These are phyloP conservation scores for Chaetops frenatus DNA, from an alignment of 2,113 vertebrate genomes.

Conservation along the genomic window DNA sequence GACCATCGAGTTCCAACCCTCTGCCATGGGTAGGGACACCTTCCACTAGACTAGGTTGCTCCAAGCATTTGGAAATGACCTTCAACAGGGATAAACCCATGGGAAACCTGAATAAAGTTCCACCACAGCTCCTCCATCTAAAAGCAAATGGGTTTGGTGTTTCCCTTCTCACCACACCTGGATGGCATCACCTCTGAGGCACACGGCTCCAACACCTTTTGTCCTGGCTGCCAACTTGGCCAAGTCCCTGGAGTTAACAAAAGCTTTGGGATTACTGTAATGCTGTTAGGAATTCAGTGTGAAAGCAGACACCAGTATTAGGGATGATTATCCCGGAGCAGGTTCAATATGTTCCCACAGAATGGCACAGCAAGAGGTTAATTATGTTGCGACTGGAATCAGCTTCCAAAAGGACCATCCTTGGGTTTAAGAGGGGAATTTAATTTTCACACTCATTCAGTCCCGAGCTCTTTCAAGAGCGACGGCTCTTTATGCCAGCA, in stretches of 20 bases:
- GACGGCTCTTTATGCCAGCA: conserved; percentile 21
- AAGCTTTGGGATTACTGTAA: conserved; percentile 42
- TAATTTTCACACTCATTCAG: conserved; percentile 59
- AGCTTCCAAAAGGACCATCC: conserved; percentile 51
- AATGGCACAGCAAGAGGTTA: conserved; percentile 65
- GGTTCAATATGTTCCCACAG: conserved; percentile 51
- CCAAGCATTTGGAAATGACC: neutral
- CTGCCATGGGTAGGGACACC: neutral
- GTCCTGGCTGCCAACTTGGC: neutral
- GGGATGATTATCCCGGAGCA: conserved; percentile 36
- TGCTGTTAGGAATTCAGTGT: conserved; percentile 8
- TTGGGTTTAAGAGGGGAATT: conserved; percentile 37
- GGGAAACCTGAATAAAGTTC: neutral
- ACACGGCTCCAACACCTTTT: accelerated
- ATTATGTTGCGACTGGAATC: conserved; percentile 44
- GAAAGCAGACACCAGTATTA: conserved; percentile 35
- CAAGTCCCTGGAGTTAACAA: neutral
- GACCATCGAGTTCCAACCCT: accelerated
- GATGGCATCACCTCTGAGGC: neutral
- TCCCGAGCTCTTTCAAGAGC: conserved; percentile 15
- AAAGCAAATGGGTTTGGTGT: neutral
- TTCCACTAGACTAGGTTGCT: neutral
- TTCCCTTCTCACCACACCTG: neutral
- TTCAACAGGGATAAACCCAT: neutral
- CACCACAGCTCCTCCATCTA: neutral